A percentile compares a stretch with the other conserved stretches of the same genome.
Evolutionary conservation across 2,113 vertebrate species (phyloP).

Genomic region (Chlamydotis undulata): DNA sequence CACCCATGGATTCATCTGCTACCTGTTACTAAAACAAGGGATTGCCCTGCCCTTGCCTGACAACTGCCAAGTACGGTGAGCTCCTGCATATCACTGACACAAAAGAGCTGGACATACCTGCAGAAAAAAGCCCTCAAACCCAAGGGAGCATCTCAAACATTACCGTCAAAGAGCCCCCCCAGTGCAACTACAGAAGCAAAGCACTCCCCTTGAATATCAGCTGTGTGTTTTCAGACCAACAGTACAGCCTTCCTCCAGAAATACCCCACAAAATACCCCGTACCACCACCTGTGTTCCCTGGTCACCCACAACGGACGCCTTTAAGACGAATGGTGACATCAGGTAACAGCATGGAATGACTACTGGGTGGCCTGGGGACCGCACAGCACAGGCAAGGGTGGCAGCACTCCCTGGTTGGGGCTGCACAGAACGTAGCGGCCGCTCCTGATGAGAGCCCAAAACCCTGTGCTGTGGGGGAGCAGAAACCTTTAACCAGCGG

Average conservation of each 20-base stretch:
- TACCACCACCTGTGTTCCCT: background rate
- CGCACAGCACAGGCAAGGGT: background rate
- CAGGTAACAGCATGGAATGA: background rate
- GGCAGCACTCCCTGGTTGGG: accelerated
- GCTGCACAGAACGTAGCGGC: background rate
- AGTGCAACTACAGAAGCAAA: background rate
- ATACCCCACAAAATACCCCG: background rate
- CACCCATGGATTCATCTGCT: background rate
- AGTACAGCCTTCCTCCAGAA: background rate
- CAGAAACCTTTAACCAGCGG: background rate
- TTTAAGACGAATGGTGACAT: background rate
- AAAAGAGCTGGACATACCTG: background rate
- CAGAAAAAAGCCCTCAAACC: background rate
- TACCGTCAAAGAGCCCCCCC: background rate
- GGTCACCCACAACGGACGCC: background rate
- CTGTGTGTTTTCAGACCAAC: background rate
- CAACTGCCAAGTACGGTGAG: background rate
- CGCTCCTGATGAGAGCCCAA: background rate
- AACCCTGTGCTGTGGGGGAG: background rate
- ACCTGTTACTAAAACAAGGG: background rate
- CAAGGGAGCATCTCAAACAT: background rate
- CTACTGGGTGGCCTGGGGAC: accelerated
- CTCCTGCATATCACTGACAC: background rate
- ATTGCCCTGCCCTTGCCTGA: background rate
- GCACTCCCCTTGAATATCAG: background rate